Conservation (phyloP, 2,888 invertebrate genomes). For the Geotrupes spiniger region DNA sequence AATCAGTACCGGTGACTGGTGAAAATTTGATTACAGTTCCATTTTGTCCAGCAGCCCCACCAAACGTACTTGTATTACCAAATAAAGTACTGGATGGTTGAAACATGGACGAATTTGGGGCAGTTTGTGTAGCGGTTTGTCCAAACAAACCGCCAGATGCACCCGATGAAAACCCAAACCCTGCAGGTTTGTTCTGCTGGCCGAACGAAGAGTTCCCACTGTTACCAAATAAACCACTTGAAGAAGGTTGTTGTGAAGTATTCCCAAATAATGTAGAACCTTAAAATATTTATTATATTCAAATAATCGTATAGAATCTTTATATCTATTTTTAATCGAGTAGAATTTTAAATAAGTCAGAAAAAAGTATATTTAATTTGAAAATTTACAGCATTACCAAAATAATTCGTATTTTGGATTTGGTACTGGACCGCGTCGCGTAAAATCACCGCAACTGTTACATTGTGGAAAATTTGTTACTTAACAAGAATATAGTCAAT, state of each 20-base stretch:
- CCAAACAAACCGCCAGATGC: constrained; percentile 54
- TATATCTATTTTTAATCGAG: too few species aligned
- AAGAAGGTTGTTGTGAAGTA: constrained; percentile 41
- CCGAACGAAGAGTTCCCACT: constrained; percentile 54
- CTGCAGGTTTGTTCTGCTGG: constrained; percentile 54
- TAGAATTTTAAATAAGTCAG: too few species aligned
- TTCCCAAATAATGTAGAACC: constrained; percentile 31
- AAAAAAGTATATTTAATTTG: too few species aligned
- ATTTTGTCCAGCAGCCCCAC: constrained; percentile 47
- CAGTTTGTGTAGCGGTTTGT: constrained; percentile 46
- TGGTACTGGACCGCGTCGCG: too few species aligned
- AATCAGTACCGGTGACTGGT: constrained; percentile 84
- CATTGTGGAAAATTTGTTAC: too few species aligned
- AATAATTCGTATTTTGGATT: too few species aligned
- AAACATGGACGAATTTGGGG: constrained; percentile 42
- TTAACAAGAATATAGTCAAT: too few species aligned
- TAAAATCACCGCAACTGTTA: too few species aligned
- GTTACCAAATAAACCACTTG: constrained; percentile 64
- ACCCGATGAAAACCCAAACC: constrained; percentile 54
- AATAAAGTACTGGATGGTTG: constrained; percentile 48
- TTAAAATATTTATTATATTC: constrained; percentile 6
- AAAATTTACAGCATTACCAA: too few species aligned
- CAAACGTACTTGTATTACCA: constrained; percentile 51
- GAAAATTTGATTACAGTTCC: constrained; percentile 86
- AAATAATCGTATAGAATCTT: too few species aligned